Conservation (phyloP, 2,113 vertebrate species). For the Cyprinodon variegatus region DNA sequence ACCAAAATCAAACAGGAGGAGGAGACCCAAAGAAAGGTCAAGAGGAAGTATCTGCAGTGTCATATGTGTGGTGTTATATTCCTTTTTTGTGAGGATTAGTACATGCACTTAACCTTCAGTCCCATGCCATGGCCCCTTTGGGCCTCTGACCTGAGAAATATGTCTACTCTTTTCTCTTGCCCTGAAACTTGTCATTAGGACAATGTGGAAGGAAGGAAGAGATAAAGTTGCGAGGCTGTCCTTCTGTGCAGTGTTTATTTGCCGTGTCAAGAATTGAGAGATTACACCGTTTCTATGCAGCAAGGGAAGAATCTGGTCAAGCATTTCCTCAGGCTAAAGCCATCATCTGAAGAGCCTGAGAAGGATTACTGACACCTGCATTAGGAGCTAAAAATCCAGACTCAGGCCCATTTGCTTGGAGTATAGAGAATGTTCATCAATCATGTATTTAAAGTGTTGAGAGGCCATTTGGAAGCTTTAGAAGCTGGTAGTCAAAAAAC, state of each 20-base stretch:
- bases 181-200: conserved; percentile 77
- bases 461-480: conserved; percentile 42
- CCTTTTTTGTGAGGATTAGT: conserved; percentile 68
- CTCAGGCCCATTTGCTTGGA: conserved; percentile 66
- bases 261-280: conserved; percentile 86
- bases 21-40: conserved; percentile 34
- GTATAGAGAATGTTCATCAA: conserved; percentile 67
- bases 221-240: conserved; percentile 80
- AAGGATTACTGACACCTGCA: conserved; percentile 79
- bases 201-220: conserved; percentile 82
- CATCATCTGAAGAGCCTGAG: conserved; percentile 66
- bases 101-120: conserved; percentile 78
- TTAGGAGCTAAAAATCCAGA: conserved; percentile 71
- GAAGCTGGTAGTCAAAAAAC: conserved; percentile 31
- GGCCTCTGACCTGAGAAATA: conserved; percentile 73
- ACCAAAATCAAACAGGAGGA: conserved; percentile 4
- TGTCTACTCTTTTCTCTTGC: conserved; percentile 64
- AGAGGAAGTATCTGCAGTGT: conserved; percentile 55
- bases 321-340: conserved; percentile 79
- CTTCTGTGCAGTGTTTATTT: conserved; percentile 82
- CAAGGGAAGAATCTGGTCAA: conserved; percentile 78
- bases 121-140: conserved; percentile 56
- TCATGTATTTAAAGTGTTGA: conserved; percentile 68
- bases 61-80: conserved; percentile 69
- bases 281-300: conserved; percentile 81